Evolutionary conservation across 2,888 invertebrate species (phyloP).

Genomic region (Stenodera caucasica): DNA sequence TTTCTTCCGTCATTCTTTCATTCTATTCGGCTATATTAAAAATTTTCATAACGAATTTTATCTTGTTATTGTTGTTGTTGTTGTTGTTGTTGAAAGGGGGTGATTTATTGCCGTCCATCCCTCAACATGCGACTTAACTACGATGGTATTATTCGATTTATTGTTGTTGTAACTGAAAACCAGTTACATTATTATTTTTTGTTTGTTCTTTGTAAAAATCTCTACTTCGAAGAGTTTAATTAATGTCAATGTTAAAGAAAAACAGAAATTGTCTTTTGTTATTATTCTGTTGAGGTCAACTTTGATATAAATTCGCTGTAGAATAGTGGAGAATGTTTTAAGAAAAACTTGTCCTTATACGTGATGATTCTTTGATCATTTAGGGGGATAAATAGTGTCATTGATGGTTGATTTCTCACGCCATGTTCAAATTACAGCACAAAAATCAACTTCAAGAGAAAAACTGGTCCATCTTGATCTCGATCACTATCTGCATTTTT

Average conservation of each 20-base stretch:
- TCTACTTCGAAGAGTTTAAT: not conserved
- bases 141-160: not conserved
- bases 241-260: not conserved
- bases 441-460: not conserved
- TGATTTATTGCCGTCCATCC: not conserved
- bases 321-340: not conserved
- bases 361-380: not conserved
- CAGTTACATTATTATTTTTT: conserved; percentile 1
- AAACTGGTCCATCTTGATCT: too few species aligned
- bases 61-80: not conserved
- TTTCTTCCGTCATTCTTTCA: not conserved
- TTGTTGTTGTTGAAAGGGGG: not conserved
- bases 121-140: not conserved
- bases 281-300: not conserved
- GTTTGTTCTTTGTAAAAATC: not conserved
- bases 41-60: not conserved
- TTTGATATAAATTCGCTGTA: too few species aligned
- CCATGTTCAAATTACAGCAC: not conserved
- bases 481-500: too few species aligned
- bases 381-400: conserved; percentile 5
- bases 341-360: not conserved
- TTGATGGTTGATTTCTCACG: not conserved
- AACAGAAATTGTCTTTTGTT: conserved; percentile 4
- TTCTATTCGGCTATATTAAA: not conserved
- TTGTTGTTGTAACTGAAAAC: not conserved